Evolutionary conservation across 1,140 invertebrate genomes (phyloP).

Genomic region (Drosophila erecta): DNA sequence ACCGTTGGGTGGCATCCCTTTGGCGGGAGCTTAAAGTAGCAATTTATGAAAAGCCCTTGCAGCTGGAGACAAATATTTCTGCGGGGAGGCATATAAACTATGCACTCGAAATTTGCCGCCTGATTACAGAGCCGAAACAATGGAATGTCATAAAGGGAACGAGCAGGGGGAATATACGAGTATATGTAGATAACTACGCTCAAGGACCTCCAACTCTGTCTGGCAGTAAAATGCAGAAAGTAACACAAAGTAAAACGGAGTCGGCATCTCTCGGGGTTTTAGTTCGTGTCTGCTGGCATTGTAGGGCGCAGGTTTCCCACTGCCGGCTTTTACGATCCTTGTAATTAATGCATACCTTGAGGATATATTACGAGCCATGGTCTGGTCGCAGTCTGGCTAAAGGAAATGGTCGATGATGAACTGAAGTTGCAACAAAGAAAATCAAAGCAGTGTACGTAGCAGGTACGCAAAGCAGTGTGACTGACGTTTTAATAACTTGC

Average conservation of each 20-base stretch:
- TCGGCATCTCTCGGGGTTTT: slow-evolving; percentile 9
- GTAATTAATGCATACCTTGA: slow-evolving; percentile 81
- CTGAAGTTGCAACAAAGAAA: slow-evolving; percentile 39
- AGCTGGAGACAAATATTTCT: slow-evolving; percentile 23
- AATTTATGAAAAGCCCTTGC: slow-evolving; percentile 27
- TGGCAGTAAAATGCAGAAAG: slow-evolving; percentile 74
- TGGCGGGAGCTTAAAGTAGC: slow-evolving; percentile 47
- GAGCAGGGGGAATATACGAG: background rate
- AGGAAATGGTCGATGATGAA: slow-evolving; percentile 30
- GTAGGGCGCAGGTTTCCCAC: slow-evolving; percentile 34
- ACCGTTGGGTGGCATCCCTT: background rate
- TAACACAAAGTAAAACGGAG: slow-evolving; percentile 71
- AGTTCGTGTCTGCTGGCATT: slow-evolving; percentile 25
- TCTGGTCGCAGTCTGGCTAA: slow-evolving; percentile 34
- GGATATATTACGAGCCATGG: slow-evolving; percentile 51
- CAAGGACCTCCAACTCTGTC: slow-evolving; percentile 23
- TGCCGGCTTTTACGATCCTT: slow-evolving; percentile 63
- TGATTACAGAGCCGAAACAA: slow-evolving; percentile 47
- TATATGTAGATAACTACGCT: background rate
- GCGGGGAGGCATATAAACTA: slow-evolving; percentile 38
- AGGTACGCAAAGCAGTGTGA: slow-evolving; percentile 27
- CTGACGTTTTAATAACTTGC: slow-evolving; percentile 58
- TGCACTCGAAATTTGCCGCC: slow-evolving; percentile 61
- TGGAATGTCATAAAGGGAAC: slow-evolving; percentile 29
- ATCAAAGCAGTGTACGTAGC: slow-evolving; percentile 20